A percentile compares a stretch with the other conserved stretches of the same genome.
These are phyloP conservation scores for Aphodius sticticus DNA, from an alignment of 2,888 invertebrate species.

Conservation along the genomic window DNA sequence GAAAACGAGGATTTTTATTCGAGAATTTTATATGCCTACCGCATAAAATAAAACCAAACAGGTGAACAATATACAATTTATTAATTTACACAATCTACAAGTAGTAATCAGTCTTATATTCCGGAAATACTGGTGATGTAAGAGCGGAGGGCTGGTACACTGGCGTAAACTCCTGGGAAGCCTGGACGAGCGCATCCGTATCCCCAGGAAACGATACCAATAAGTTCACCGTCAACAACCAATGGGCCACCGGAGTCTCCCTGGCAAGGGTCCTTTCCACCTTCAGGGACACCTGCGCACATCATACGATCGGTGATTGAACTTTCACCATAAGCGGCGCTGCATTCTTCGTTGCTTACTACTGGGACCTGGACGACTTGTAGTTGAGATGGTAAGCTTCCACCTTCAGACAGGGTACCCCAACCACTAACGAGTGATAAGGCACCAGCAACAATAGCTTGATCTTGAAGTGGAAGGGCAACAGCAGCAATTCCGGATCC, in stretches of 20 bases:
- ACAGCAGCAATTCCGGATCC: constrained; percentile 26
- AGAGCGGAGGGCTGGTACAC: constrained; percentile 42
- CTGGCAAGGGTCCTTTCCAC: constrained; percentile 48
- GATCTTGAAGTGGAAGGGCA: constrained; percentile 31
- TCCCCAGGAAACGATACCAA: constrained; percentile 51
- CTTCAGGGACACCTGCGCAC: constrained; percentile 44
- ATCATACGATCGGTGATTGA: constrained; percentile 45
- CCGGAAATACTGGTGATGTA: constrained; percentile 42
- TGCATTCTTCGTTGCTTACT: constrained; percentile 48
- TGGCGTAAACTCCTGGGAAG: constrained; percentile 50
- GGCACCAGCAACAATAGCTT: constrained; percentile 31
- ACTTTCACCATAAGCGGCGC: constrained; percentile 34
- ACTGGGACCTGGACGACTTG: constrained; percentile 51
- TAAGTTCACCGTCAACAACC: constrained; percentile 42
- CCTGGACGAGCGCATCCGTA: constrained; percentile 47
- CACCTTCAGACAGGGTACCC: constrained; percentile 39
- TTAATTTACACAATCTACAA: constrained; percentile 41
- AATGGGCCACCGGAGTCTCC: constrained; percentile 53
- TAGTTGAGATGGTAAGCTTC: constrained; percentile 38
- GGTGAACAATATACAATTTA: background rate
- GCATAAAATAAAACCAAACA: background rate
- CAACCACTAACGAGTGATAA: constrained; percentile 38
- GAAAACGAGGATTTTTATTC: too few relatives aligned
- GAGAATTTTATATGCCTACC: too few relatives aligned
- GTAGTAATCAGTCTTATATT: constrained; percentile 37